Percentiles rank a stretch among this genome's conserved stretches.
Conservation (phyloP, 1,140 invertebrate genomes). For the Probaryconus sp. region DNA sequence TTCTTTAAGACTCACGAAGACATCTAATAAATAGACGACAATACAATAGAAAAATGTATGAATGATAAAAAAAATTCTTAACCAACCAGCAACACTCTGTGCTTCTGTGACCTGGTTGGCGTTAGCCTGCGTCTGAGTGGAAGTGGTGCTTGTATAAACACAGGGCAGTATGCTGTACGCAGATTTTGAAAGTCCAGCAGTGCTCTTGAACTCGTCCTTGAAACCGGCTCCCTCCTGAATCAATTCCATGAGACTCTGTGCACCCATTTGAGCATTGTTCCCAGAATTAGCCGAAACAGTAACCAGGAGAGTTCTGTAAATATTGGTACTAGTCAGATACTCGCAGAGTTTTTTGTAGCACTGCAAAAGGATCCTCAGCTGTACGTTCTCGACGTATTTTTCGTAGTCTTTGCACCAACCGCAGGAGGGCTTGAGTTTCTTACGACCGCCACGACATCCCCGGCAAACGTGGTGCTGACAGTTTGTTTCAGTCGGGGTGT, state of each 20-base stretch:
- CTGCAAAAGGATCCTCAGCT: conserved; percentile 87
- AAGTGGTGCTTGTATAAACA: conserved; percentile 84
- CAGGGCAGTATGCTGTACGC: conserved; percentile 86
- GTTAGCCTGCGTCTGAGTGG: conserved; percentile 82
- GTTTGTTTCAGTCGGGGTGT: conserved; percentile 86
- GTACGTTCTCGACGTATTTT: conserved; percentile 90
- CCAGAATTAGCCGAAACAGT: conserved; percentile 76
- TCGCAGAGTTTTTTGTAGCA: conserved; percentile 94
- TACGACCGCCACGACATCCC: conserved; percentile 89
- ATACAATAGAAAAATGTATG: neutral
- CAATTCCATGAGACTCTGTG: conserved; percentile 83
- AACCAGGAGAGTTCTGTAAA: conserved; percentile 81
- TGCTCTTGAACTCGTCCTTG: conserved; percentile 86
- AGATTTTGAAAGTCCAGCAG: conserved; percentile 83
- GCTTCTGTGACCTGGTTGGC: conserved; percentile 70
- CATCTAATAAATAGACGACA: neutral
- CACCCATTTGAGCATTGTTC: conserved; percentile 73
- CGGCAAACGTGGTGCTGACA: conserved; percentile 94
- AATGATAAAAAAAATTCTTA: neutral
- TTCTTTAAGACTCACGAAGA: too few relatives aligned
- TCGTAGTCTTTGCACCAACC: conserved; percentile 90
- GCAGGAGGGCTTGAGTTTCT: conserved; percentile 90
- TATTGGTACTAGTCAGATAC: conserved; percentile 85
- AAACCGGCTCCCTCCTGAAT: conserved; percentile 89
- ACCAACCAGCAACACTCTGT: conserved; percentile 68